phyloP scores from a whole-genome alignment of 2,113 vertebrate genomes.

The Atractosteus spatula region DNA sequence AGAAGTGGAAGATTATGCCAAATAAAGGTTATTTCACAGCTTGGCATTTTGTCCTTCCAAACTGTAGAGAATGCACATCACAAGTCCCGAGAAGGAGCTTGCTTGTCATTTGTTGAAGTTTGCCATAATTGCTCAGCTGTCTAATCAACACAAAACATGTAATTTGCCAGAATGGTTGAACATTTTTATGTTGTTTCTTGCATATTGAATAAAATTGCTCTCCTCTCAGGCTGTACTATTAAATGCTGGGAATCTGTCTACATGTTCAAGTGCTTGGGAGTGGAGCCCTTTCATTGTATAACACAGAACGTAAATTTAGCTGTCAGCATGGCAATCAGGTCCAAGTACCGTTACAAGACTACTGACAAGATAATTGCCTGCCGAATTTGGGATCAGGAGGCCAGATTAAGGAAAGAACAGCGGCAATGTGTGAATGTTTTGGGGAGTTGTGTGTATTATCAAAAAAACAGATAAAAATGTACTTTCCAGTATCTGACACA shows the following conservation, averaged over 20 bases:
- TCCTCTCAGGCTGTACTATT: neutral
- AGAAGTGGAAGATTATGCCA: too few species aligned
- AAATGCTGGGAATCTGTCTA: neutral
- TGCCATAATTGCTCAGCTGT: neutral
- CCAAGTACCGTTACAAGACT: conserved; percentile 11
- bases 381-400: neutral
- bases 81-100: too few species aligned
- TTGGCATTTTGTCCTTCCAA: too few species aligned
- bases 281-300: neutral
- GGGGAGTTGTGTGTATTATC: too few species aligned
- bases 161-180: neutral
- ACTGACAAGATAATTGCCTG: conserved; percentile 19
- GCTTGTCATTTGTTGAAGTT: too few species aligned
- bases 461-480: too few species aligned
- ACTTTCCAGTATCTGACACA: too few species aligned
- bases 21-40: too few species aligned
- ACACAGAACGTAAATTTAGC: conserved; percentile 11
- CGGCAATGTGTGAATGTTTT: neutral
- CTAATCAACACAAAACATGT: neutral
- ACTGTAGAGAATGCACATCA: too few species aligned
- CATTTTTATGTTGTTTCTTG: neutral
- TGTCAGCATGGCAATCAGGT: conserved; percentile 19
- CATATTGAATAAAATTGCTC: neutral
- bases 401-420: conserved; percentile 17
- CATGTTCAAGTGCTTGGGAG: neutral